Evolutionary conservation across 2,113 vertebrate species (phyloP).

Genomic region (Thalassarche chlororhynchos): DNA sequence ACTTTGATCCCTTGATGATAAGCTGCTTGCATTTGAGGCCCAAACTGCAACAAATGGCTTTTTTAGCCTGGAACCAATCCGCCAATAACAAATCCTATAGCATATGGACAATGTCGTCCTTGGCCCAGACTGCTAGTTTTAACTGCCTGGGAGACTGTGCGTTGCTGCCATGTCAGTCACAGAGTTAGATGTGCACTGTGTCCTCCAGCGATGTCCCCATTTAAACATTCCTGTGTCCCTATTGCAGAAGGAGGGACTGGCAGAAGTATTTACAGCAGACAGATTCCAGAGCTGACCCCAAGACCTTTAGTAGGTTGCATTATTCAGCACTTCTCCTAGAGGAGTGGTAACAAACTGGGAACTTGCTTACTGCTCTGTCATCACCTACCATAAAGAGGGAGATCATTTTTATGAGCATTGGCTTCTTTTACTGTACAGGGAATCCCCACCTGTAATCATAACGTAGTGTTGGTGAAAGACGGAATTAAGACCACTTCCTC

Average conservation of each 20-base stretch:
- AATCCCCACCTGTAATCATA: neutral
- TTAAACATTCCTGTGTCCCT: neutral
- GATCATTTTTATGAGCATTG: neutral
- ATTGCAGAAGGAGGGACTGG: neutral
- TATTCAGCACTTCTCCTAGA: neutral
- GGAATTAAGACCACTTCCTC: conserved; percentile 14
- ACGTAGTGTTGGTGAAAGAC: conserved; percentile 22
- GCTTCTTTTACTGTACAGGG: conserved; percentile 11
- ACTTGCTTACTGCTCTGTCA: neutral
- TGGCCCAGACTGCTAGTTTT: neutral
- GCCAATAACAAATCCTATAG: neutral
- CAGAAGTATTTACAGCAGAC: neutral
- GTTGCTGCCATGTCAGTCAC: neutral
- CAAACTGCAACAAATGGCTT: neutral
- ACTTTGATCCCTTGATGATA: conserved; percentile 11
- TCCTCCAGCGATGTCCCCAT: neutral
- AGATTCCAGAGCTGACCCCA: neutral
- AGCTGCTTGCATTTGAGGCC: neutral
- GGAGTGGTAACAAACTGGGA: neutral
- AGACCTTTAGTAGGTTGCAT: neutral
- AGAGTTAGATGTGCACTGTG: neutral
- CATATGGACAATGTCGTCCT: neutral
- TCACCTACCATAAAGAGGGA: neutral
- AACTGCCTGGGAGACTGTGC: neutral
- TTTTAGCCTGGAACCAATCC: neutral